Evolutionary conservation across 2,797 vertebrate species (phyloP).

Genomic region (Cryptoblepharus egeriae): DNA sequence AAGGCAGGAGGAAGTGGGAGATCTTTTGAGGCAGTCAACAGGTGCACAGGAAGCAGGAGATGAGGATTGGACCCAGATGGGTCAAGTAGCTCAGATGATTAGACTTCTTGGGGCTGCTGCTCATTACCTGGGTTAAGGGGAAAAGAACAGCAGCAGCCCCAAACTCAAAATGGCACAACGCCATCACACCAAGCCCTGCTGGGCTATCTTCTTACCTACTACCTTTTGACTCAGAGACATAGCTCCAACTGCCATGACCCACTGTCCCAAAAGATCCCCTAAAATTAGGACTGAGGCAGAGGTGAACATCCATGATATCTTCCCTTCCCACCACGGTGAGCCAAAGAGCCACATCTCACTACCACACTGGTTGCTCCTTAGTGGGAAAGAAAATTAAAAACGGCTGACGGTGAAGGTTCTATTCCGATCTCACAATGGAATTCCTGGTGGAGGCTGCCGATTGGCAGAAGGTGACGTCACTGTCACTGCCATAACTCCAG

Average conservation of each 20-base stretch:
- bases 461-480: neutral
- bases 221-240: neutral
- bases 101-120: too few species aligned
- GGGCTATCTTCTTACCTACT: neutral
- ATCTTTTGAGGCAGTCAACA: too few species aligned
- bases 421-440: conserved; percentile 27
- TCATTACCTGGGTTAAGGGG: too few species aligned
- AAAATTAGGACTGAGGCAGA: neutral
- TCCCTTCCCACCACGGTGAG: neutral
- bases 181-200: neutral
- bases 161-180: too few species aligned
- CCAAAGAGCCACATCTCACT: neutral
- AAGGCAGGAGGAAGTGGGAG: too few species aligned
- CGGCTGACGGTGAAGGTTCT: neutral
- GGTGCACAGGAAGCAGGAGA: too few species aligned
- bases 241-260: neutral
- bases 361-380: neutral
- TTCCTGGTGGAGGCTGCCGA: too few species aligned
- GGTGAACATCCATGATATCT: neutral
- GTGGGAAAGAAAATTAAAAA: neutral
- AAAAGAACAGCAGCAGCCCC: too few species aligned
- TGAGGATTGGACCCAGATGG: too few species aligned
- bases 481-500: neutral
- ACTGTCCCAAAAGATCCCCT: neutral
- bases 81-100: too few species aligned